These are phyloP conservation scores for Hydrotaea cyrtoneurina DNA, from an alignment of 2,888 invertebrate species.

Conservation along the genomic window DNA sequence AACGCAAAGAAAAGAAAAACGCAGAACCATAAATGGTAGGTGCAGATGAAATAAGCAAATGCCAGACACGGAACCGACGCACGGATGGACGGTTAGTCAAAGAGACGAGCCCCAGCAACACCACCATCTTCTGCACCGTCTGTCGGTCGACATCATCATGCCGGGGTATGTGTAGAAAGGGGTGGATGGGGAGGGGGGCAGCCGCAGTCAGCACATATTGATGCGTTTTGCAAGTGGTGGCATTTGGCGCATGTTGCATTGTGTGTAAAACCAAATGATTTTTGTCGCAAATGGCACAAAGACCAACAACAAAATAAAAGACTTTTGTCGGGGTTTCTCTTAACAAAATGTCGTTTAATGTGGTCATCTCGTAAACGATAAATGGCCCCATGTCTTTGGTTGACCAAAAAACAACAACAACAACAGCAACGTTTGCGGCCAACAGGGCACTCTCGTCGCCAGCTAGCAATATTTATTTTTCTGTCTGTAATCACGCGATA, in stretches of 20 bases:
- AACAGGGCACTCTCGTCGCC: no score
- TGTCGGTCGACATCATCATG: conserved; percentile 18
- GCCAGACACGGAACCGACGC: not conserved
- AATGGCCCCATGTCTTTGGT: conserved; percentile 54
- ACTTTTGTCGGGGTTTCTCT: conserved; percentile 58
- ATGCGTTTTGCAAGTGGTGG: conserved; percentile 45
- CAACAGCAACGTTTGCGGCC: conserved; percentile 8
- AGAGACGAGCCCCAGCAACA: not conserved
- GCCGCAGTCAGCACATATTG: not conserved
- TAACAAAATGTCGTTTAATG: conserved; percentile 67
- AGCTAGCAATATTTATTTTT: conserved; percentile 49
- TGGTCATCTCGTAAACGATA: conserved; percentile 61
- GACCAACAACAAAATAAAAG: conserved; percentile 40
- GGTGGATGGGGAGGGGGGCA: no score
- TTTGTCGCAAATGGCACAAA: conserved; percentile 49
- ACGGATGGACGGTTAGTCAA: not conserved
- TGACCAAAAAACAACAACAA: conserved; percentile 1
- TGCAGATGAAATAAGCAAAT: conserved; percentile 62
- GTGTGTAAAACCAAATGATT: conserved; percentile 64
- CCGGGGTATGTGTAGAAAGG: not conserved
- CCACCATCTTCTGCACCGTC: not conserved
- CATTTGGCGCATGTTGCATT: conserved; percentile 66
- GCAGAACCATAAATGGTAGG: conserved; percentile 59
- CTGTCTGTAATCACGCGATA: conserved; percentile 67
- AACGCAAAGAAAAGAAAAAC: conserved; percentile 29